phyloP scores from a whole-genome alignment of 2,888 invertebrate genomes.

The Drosophila anomalata region DNA sequence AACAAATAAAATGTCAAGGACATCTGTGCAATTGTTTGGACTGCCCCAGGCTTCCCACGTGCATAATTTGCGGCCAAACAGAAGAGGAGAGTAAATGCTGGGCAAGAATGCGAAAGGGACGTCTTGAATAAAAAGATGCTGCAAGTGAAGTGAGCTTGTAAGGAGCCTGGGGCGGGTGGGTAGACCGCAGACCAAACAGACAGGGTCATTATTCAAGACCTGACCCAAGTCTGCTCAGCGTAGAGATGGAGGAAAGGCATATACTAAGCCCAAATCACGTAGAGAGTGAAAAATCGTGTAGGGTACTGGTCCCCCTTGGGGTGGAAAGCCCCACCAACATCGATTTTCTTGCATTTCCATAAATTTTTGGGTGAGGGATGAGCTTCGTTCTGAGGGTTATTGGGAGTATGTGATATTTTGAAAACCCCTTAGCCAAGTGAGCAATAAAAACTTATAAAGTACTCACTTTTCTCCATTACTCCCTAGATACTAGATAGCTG shows the following conservation, averaged over 20 bases:
- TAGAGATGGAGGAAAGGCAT: slow-evolving; percentile 7
- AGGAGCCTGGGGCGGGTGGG: slow-evolving; percentile 22
- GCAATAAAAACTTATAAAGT: not conserved
- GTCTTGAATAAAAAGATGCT: slow-evolving; percentile 17
- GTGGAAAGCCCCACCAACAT: not conserved
- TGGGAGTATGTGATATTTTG: too few relatives aligned
- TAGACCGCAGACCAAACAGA: slow-evolving; percentile 25
- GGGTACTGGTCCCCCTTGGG: not conserved
- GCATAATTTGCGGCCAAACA: slow-evolving; percentile 73
- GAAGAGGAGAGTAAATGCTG: slow-evolving; percentile 10
- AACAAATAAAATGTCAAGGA: slow-evolving; percentile 72
- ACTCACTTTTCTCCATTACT: not conserved
- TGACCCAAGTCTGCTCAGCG: slow-evolving; percentile 18
- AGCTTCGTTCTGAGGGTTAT: too few relatives aligned
- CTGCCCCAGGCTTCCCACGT: slow-evolving; percentile 57
- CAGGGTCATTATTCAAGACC: slow-evolving; percentile 48
- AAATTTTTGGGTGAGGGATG: slow-evolving; percentile 4
- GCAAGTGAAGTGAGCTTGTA: slow-evolving; percentile 52
- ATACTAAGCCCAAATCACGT: slow-evolving; percentile 53
- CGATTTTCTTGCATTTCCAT: slow-evolving; percentile 25
- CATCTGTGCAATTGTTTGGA: slow-evolving; percentile 41
- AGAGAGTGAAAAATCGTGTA: slow-evolving; percentile 34
- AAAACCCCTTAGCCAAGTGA: not conserved
- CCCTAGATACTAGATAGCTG: not conserved
- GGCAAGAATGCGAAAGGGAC: not conserved